Evolutionary conservation across 2,888 invertebrate genomes (phyloP).

Genomic region (Agonopterix heracliana): DNA sequence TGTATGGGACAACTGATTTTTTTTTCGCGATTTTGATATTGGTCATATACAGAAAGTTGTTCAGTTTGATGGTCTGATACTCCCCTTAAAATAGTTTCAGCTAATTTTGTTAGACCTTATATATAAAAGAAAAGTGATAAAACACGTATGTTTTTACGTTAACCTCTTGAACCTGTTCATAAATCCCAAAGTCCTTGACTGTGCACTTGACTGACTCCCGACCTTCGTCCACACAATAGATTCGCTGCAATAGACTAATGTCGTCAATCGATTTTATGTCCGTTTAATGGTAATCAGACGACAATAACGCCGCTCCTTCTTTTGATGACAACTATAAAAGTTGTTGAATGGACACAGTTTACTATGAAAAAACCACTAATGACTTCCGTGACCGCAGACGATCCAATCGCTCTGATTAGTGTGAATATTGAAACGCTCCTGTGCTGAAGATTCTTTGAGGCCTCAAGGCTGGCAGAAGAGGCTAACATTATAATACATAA

Average conservation of each 20-base stretch:
- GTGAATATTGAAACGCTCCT: background rate
- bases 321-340: conserved; percentile 36
- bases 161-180: too few relatives aligned
- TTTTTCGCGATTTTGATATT: too few relatives aligned
- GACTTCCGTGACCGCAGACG: conserved; percentile 44
- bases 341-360: conserved; percentile 32
- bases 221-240: conserved; percentile 46
- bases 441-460: too few relatives aligned
- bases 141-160: too few relatives aligned
- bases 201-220: conserved; percentile 56
- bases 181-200: conserved; percentile 13
- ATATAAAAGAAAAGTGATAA: too few relatives aligned
- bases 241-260: conserved; percentile 43
- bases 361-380: conserved; percentile 43
- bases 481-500: too few relatives aligned
- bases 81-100: too few relatives aligned
- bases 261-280: conserved; percentile 58
- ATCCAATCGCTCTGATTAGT: conserved; percentile 1
- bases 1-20: too few relatives aligned
- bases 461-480: too few relatives aligned
- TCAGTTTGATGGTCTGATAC: too few relatives aligned
- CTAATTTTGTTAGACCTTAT: too few relatives aligned
- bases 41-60: too few relatives aligned
- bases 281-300: conserved; percentile 51
- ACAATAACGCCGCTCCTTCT: conserved; percentile 55